Evolutionary conservation across 1,140 invertebrate genomes (phyloP), one percentile per base, ranked within the genome.

Genomic region (Copidosoma floridanum): DNA sequence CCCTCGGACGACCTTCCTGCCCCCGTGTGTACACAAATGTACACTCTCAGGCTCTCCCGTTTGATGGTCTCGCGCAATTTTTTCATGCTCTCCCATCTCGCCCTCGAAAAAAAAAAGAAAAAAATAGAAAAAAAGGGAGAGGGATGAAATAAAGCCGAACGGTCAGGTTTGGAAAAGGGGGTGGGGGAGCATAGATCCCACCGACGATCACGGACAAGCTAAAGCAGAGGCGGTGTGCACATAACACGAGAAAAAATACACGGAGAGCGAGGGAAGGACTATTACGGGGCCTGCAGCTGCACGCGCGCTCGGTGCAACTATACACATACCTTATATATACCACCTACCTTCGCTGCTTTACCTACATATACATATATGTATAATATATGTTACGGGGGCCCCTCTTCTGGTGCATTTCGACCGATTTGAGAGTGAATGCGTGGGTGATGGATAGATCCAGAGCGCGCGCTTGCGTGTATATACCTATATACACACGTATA

Each of bases 361-460:
- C n/a, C n/a, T n/a, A n/a, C n/a, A n/a, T n/a, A n/a, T n/a, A n/a
- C n/a, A n/a, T n/a, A n/a, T n/a, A n/a, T n/a, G n/a, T n/a, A n/a
- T n/a, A n/a, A n/a, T n/a, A n/a, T n/a, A n/a, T n/a, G n/a, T n/a
- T n/a, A n/a, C n/a, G n/a, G n/a, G n/a, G 27, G 55, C 29, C 32
- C 50, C 29, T 51, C 24, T n/a, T n/a, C n/a, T n/a, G 26, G 23
- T 58, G 54, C 37, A 53, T 50, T 51, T 44, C 18, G 20, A 23
- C 29, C 29, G 43, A 64, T 69, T 58, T 52, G 43, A 61, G 21
- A 64, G 56, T 71, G 67, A 71, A 72, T 72, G 72, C 71, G 77
- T 76, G 74, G 78, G 77, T 79, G 77, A 78, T 78, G 74, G 77
- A 79, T 79, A 73, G 73, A 76, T 67, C 68, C 63, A 70, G 67